Evolutionary conservation across 2,113 vertebrate species (phyloP).

Genomic region (Sylvia atricapilla): DNA sequence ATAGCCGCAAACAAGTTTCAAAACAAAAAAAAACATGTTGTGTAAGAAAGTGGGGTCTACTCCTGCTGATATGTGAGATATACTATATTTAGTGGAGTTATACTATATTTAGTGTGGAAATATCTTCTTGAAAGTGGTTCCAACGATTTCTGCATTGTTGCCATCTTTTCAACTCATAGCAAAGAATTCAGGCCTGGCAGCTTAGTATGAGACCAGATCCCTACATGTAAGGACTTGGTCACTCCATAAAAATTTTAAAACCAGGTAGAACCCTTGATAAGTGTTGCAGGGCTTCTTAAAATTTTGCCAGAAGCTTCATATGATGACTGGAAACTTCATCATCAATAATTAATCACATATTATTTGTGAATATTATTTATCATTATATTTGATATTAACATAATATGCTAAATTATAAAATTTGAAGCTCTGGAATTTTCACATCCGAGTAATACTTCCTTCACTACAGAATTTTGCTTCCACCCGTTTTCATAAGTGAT

Average conservation of each 20-base stretch:
- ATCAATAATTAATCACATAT: not conserved
- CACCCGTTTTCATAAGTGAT: not conserved
- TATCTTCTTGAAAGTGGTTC: not conserved
- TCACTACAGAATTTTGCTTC: not conserved
- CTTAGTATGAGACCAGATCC: not conserved
- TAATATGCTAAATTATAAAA: not conserved
- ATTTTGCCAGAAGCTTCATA: not conserved
- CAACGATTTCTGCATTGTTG: not conserved
- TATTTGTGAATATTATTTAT: not conserved
- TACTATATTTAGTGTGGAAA: not conserved
- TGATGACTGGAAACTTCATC: not conserved
- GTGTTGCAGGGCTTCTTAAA: not conserved
- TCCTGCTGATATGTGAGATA: not conserved
- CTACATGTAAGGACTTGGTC: not conserved
- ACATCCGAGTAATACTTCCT: not conserved
- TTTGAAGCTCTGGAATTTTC: not conserved
- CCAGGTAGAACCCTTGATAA: not conserved
- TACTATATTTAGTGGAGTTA: not conserved
- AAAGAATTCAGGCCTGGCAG: not conserved
- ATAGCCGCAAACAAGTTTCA: not conserved
- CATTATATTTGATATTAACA: not conserved
- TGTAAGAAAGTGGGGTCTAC: accelerated
- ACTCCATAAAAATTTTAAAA: not conserved
- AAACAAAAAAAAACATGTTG: not conserved
- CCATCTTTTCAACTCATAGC: not conserved